These are phyloP conservation scores for Protonibea diacanthus DNA, from an alignment of 2,797 vertebrate genomes.

Conservation along the genomic window DNA sequence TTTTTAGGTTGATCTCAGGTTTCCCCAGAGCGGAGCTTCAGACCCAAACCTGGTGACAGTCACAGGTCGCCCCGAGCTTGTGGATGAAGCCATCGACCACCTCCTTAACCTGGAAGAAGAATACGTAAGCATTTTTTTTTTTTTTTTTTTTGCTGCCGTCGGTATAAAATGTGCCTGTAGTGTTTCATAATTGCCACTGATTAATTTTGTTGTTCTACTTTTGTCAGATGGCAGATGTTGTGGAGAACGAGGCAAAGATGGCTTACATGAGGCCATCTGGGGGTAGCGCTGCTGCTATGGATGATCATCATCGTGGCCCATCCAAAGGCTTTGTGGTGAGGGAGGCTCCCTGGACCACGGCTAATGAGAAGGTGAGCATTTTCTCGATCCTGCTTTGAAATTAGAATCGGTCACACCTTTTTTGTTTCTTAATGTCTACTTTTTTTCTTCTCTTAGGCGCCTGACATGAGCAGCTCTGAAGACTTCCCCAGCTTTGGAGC, in stretches of 20 bases:
- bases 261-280: constrained; percentile 91
- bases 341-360: constrained; percentile 95
- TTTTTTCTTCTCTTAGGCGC: constrained; percentile 85
- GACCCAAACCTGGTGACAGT: constrained; percentile 96
- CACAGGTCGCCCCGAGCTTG: constrained; percentile 95
- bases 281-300: constrained; percentile 81
- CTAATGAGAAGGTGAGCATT: constrained; percentile 91
- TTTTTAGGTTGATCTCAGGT: constrained; percentile 95
- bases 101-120: constrained; percentile 98
- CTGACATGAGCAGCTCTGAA: constrained; percentile 99
- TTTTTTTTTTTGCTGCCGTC: rapidly evolving
- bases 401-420: background rate
- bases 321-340: constrained; percentile 99
- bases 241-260: constrained; percentile 94
- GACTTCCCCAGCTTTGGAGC: constrained; percentile 99
- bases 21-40: constrained; percentile 94
- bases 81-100: constrained; percentile 99
- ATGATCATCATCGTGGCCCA: constrained; percentile 91
- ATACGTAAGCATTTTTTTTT: constrained; percentile 89
- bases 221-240: constrained; percentile 92
- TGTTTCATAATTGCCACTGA: background rate
- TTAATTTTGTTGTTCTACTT: background rate
- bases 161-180: too few relatives aligned
- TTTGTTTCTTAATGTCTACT: background rate
- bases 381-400: background rate